Evolutionary conservation across 2,797 vertebrate genomes (phyloP).

Genomic region (Champsocephalus gunnari): DNA sequence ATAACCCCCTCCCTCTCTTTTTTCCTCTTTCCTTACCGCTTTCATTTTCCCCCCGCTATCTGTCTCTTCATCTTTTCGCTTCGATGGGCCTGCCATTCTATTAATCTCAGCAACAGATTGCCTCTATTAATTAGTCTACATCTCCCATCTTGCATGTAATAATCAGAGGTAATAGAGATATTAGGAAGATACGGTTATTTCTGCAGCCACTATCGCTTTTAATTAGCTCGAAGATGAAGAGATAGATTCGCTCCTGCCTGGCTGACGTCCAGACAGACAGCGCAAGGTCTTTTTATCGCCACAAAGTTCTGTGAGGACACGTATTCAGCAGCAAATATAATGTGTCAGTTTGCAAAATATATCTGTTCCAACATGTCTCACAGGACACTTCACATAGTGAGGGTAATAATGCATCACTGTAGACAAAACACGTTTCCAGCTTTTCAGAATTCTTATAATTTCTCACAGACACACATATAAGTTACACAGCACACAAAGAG

Average conservation of each 20-base stretch:
- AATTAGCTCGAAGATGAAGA: conserved; percentile 72
- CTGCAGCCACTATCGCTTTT: conserved; percentile 66
- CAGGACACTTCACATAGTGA: conserved; percentile 15
- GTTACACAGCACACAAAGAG: background rate
- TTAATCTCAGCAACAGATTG: conserved; percentile 78
- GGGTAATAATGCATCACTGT: conserved; percentile 39
- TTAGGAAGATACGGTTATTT: conserved; percentile 71
- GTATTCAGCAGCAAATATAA: conserved; percentile 33
- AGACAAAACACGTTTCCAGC: conserved; percentile 42
- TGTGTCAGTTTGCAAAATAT: conserved; percentile 47
- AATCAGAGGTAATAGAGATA: conserved; percentile 76
- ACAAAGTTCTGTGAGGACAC: conserved; percentile 27
- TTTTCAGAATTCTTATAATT: conserved; percentile 32
- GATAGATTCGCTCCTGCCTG: conserved; percentile 38
- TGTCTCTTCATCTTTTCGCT: conserved; percentile 64
- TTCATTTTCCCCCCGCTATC: conserved; percentile 52
- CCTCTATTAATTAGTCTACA: conserved; percentile 77
- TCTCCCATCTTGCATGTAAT: conserved; percentile 76
- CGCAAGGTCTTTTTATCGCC: conserved; percentile 37
- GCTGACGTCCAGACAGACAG: conserved; percentile 36
- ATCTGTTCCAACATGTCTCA: conserved; percentile 30
- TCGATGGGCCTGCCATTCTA: conserved; percentile 59
- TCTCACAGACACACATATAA: conserved; percentile 14
- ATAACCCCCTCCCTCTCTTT: conserved; percentile 12
- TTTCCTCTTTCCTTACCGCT: conserved; percentile 21